Percentiles rank a stretch among this genome's conserved stretches.
Conservation (phyloP, 2,888 invertebrate genomes). For the Cantharis nigra region DNA sequence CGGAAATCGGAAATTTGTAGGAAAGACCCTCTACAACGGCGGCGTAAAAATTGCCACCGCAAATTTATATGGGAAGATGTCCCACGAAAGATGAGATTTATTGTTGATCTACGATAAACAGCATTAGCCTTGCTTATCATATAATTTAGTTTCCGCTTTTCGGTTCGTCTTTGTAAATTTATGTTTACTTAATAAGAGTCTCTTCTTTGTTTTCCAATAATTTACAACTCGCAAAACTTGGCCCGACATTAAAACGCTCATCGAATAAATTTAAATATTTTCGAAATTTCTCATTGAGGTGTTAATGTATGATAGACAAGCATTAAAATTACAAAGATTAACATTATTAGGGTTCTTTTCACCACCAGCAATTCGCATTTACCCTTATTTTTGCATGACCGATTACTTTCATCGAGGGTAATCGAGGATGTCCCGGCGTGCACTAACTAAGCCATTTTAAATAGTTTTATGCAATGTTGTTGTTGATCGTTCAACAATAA, state of each 20-base stretch:
- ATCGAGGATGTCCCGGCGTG: conserved; percentile 25
- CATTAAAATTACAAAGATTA: conserved; percentile 18
- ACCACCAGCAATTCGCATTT: conserved; percentile 29
- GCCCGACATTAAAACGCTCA: not conserved
- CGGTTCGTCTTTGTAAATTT: conserved; percentile 1
- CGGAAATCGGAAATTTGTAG: conserved; percentile 34
- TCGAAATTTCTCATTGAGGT: not conserved
- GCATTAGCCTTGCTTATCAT: conserved; percentile 19
- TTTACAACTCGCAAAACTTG: not conserved
- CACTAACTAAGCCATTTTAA: conserved; percentile 29
- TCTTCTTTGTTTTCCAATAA: not conserved
- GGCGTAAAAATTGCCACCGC: conserved; percentile 23
- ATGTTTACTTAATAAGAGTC: not conserved
- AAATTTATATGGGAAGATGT: conserved; percentile 22
- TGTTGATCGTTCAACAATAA: conserved; percentile 20
- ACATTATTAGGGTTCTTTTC: conserved; percentile 25
- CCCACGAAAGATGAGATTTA: conserved; percentile 19
- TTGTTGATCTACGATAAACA: conserved; percentile 23
- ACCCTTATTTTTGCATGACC: conserved; percentile 32
- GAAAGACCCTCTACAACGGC: conserved; percentile 14
- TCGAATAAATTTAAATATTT: not conserved
- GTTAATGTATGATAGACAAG: not conserved
- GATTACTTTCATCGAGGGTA: conserved; percentile 25
- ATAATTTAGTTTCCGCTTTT: conserved; percentile 23
- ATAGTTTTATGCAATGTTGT: conserved; percentile 29